Conservation (phyloP, 30 jellyfish, hydroid and myxozoan species). For the Aurelia aurita region DNA sequence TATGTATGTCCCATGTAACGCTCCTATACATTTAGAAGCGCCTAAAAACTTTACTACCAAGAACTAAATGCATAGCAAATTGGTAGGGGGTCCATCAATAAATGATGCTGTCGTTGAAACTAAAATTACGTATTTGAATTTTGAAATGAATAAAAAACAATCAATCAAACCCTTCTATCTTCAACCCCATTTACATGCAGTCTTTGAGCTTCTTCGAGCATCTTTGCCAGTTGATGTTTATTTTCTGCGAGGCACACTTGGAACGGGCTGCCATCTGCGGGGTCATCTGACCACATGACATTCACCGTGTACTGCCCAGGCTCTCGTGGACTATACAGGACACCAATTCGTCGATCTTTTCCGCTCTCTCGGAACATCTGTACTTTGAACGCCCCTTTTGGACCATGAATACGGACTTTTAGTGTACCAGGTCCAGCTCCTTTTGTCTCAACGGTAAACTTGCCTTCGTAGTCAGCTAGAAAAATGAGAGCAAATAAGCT, state of each 20-base stretch:
- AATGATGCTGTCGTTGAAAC: no score
- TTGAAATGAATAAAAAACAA: not conserved
- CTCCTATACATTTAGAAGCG: no score
- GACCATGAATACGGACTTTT: slow-evolving; percentile 98
- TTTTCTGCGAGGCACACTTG: slow-evolving; percentile 84
- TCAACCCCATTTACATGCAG: slow-evolving; percentile 26
- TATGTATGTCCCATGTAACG: no score
- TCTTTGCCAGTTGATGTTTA: slow-evolving; percentile 64
- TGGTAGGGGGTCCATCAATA: no score
- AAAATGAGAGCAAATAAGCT: not conserved
- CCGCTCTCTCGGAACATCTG: slow-evolving; percentile 87
- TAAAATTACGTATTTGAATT: not conserved
- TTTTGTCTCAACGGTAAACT: slow-evolving; percentile 82
- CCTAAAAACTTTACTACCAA: no score
- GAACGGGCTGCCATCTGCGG: slow-evolving; percentile 89
- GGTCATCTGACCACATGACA: slow-evolving; percentile 96
- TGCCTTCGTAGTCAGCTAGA: slow-evolving; percentile 82
- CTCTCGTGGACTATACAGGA: slow-evolving; percentile 91
- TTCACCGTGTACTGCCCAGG: slow-evolving; percentile 91
- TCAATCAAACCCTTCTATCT: slow-evolving; percentile 23
- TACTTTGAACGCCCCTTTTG: slow-evolving; percentile 98
- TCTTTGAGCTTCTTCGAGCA: slow-evolving; percentile 51
- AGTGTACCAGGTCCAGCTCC: slow-evolving; percentile 99
- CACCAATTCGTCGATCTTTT: slow-evolving; percentile 84
- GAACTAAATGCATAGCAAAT: no score